Evolutionary conservation across 30 jellyfish, hydroid and myxozoan genomes (phyloP).

Genomic region (Mastigias papua): DNA sequence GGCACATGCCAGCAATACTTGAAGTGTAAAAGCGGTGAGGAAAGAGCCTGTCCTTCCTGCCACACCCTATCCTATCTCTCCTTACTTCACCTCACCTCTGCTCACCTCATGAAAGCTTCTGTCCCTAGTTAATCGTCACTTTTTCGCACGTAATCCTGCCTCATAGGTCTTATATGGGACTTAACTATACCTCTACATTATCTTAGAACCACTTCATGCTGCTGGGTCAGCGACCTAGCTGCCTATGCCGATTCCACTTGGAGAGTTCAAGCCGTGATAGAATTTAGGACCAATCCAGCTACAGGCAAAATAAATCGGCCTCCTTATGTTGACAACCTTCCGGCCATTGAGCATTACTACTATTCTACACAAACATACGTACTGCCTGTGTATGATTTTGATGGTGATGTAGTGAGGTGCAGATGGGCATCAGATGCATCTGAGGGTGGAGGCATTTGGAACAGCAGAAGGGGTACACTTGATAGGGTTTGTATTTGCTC

Average conservation of each 20-base stretch:
- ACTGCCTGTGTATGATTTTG: slow-evolving; percentile 48
- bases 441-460: slow-evolving; percentile 71
- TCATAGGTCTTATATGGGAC: too few relatives aligned
- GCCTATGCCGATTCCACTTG: slow-evolving; percentile 25
- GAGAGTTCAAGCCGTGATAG: slow-evolving; percentile 16
- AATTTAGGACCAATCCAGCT: slow-evolving; percentile 19
- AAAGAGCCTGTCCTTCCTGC: too few relatives aligned
- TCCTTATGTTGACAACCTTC: slow-evolving; percentile 21
- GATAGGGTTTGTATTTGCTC: slow-evolving; percentile 22
- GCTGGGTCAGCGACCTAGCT: slow-evolving; percentile 31
- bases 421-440: slow-evolving; percentile 51
- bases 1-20: too few relatives aligned
- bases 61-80: too few relatives aligned
- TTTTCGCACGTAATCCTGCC: too few relatives aligned
- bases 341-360: slow-evolving; percentile 30
- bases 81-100: too few relatives aligned
- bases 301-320: slow-evolving; percentile 44
- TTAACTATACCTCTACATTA: too few relatives aligned
- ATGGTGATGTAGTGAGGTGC: slow-evolving; percentile 42
- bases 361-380: slow-evolving; percentile 16
- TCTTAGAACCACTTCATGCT: slow-evolving; percentile 22
- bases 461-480: slow-evolving; percentile 47
- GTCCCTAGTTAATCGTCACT: too few relatives aligned
- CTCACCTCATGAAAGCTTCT: too few relatives aligned
- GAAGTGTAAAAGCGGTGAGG: too few relatives aligned